These are phyloP conservation scores for Chrysaora quinquecirrha DNA, from an alignment of 30 jellyfish, hydroid and myxozoan species.

Conservation along the genomic window DNA sequence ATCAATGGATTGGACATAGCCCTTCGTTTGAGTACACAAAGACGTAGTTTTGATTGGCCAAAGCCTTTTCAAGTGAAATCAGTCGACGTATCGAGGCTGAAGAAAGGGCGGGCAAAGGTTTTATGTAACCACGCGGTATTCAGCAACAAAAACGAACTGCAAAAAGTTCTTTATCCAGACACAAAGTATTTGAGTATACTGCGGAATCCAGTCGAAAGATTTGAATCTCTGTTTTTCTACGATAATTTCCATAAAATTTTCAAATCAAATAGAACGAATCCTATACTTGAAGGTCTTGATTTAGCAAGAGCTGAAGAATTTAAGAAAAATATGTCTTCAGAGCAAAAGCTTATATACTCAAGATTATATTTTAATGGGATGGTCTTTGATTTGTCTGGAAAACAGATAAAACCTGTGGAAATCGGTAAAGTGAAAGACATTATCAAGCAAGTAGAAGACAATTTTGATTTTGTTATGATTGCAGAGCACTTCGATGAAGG, in stretches of 20 bases:
- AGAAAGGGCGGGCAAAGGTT: conserved; percentile 61
- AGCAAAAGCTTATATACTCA: conserved; percentile 3
- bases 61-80: conserved; percentile 39
- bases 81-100: conserved; percentile 72
- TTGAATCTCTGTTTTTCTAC: conserved; percentile 72
- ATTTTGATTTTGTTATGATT: conserved; percentile 71
- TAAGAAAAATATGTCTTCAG: conserved; percentile 8
- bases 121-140: conserved; percentile 69
- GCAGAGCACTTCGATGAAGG: conserved; percentile 84
- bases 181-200: conserved; percentile 60
- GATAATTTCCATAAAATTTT: conserved; percentile 54
- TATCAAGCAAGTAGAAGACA: conserved; percentile 52
- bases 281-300: conserved; percentile 30
- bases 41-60: conserved; percentile 78
- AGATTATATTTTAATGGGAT: conserved; percentile 55
- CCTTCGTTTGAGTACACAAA: conserved; percentile 43
- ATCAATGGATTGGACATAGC: conserved; percentile 57
- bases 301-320: not conserved
- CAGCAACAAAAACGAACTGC: conserved; percentile 48
- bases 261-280: conserved; percentile 15
- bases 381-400: conserved; percentile 59
- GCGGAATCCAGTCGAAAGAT: conserved; percentile 73
- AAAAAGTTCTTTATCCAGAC: conserved; percentile 59
- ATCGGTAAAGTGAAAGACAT: too few relatives aligned
- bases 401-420: not conserved